Percentiles rank a stretch among this genome's conserved stretches.
These are phyloP conservation scores for Pammene aurita DNA, from an alignment of 2,888 invertebrate genomes.

Conservation along the genomic window DNA sequence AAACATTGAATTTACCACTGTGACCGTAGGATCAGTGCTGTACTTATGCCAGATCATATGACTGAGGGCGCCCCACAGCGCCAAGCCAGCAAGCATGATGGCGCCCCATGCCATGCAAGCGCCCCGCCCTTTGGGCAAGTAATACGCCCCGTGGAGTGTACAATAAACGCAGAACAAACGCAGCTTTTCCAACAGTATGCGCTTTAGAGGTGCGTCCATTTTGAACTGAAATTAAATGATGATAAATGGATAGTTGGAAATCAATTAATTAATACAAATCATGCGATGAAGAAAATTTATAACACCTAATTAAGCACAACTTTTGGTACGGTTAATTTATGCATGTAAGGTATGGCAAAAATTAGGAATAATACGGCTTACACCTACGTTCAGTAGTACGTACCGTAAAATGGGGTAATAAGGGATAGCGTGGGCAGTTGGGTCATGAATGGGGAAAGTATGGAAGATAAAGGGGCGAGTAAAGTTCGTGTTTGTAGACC, in stretches of 20 bases:
- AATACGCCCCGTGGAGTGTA: constrained; percentile 67
- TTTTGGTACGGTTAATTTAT: too few species aligned
- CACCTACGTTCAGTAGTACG: too few species aligned
- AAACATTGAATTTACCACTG: constrained; percentile 60
- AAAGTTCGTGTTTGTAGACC: too few species aligned
- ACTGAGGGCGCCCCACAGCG: constrained; percentile 63
- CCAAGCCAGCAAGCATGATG: constrained; percentile 56
- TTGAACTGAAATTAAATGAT: constrained; percentile 26
- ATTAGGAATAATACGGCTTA: too few species aligned
- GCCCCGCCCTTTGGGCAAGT: constrained; percentile 51
- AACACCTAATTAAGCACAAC: too few species aligned
- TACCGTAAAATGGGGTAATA: too few species aligned
- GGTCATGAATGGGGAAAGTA: too few species aligned
- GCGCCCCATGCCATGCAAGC: constrained; percentile 56
- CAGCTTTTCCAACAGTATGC: constrained; percentile 47
- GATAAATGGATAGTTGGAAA: background rate
- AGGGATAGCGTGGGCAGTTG: too few species aligned
- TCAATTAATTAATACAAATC: background rate
- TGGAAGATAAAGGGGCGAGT: too few species aligned
- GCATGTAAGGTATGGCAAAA: too few species aligned
- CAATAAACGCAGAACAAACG: constrained; percentile 60
- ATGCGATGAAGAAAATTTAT: too few species aligned
- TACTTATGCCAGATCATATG: constrained; percentile 73
- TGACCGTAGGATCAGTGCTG: constrained; percentile 68
- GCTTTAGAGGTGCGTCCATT: constrained; percentile 18